Evolutionary conservation across 2,888 invertebrate species (phyloP), one percentile per base, ranked within the genome.

Genomic region (Stratiomys singularior): DNA sequence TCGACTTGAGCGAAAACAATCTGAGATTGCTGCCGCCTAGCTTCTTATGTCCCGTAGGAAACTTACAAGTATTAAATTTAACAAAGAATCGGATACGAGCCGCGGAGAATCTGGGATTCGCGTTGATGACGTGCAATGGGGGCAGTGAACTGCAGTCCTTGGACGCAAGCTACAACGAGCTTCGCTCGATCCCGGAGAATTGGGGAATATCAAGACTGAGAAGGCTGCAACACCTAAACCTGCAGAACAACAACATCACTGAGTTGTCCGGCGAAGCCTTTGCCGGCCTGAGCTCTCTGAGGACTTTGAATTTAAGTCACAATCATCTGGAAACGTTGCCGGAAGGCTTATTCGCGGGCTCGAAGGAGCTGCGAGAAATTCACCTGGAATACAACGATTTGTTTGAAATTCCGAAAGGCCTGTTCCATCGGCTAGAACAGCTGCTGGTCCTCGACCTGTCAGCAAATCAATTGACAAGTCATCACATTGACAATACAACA

Each of bases 341-440:
- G 0, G 93, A 94, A 84, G 93, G 93, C 15, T 85, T 97, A 0
- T 96, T 97, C 87, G 92, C 93, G 46, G 93, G 93, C 81, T 93
- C 93, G 78, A 91, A 93, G 83, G 95, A 96, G 85, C 88, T 95
- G 74, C 91, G 94, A 78, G 95, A 96, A 88, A 92, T 96, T 78
- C 93, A 95, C 84, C 87, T 96, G 82, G 94, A 95, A 84, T 93
- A 94, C 86, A 97, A 97, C 86, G 93, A 93, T 78, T 88, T 97
- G 63, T 93, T 92, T 84, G 93, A 94, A 84, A 87, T 97, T 79
- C 94, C 96, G 52, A 92, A 92, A 82, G 94, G 94, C 25, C 89
- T 96, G 78, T 96, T 97, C 86, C 94, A 94, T 83, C 91, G 94
- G 0, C 88, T 96, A 78, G 94, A 95, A 84, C 94, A 96, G 85